A percentile compares a stretch with the other conserved stretches of the same genome.
phyloP scores from a whole-genome alignment of 2,797 vertebrate species.

The Silurus lanzhouensis region DNA sequence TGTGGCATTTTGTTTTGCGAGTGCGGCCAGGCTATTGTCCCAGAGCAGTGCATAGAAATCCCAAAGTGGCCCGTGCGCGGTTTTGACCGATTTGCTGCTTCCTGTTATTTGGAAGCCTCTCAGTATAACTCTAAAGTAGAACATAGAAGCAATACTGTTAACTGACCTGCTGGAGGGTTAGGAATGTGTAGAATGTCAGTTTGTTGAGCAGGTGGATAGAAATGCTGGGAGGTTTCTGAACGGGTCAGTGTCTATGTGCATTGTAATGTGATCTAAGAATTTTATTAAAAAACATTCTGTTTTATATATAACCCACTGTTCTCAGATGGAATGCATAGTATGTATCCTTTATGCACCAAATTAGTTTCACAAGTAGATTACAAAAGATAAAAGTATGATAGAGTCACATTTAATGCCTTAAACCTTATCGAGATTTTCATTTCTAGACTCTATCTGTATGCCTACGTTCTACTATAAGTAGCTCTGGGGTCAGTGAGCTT shows the following conservation, averaged over 20 bases:
- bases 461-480: neutral
- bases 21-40: constrained; percentile 41
- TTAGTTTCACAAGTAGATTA: neutral
- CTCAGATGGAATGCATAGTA: neutral
- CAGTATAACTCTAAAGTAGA: constrained; percentile 43
- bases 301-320: neutral
- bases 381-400: no score
- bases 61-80: constrained; percentile 39
- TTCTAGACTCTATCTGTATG: neutral
- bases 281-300: neutral
- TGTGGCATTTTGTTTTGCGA: constrained; percentile 45
- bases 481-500: neutral
- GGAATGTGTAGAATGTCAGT: constrained; percentile 74
- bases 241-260: neutral
- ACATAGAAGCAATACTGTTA: constrained; percentile 58
- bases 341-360: neutral
- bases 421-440: neutral
- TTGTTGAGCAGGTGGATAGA: constrained; percentile 71
- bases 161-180: constrained; percentile 65
- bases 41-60: constrained; percentile 28
- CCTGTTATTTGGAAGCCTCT: constrained; percentile 52
- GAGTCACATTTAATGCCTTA: neutral
- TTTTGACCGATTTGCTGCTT: constrained; percentile 50
- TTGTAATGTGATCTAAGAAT: neutral
- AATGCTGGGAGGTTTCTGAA: constrained; percentile 44